Evolutionary conservation across 2,797 vertebrate species (phyloP).

Genomic region (Acanthiza pusilla): DNA sequence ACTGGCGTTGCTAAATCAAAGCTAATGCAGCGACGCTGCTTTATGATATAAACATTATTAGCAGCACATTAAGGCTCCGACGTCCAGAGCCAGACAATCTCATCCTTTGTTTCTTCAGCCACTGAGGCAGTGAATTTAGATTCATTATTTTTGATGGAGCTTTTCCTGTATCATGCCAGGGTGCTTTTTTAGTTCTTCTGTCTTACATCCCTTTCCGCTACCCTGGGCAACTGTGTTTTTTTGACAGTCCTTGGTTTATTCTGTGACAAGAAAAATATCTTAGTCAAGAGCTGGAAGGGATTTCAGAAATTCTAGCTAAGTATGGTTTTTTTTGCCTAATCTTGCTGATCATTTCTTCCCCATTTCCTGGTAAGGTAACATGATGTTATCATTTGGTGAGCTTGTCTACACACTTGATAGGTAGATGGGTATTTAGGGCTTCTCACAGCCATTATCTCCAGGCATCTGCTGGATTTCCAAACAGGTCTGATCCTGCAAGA

Average conservation of each 20-base stretch:
- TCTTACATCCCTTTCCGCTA: neutral
- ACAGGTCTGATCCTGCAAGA: neutral
- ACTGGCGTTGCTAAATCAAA: neutral
- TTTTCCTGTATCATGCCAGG: constrained; percentile 18
- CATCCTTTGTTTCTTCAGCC: constrained; percentile 31
- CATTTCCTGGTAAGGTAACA: neutral
- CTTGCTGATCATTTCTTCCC: neutral
- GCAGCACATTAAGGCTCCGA: constrained; percentile 11
- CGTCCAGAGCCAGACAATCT: neutral
- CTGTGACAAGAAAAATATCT: neutral
- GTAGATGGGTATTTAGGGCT: neutral
- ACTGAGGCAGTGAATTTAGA: neutral
- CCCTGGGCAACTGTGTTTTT: constrained; percentile 1
- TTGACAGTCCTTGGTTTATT: neutral
- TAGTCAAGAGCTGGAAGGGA: neutral
- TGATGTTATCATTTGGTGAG: neutral
- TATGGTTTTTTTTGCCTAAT: neutral
- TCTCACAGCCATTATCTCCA: neutral
- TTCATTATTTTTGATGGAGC: constrained; percentile 2
- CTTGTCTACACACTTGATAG: neutral
- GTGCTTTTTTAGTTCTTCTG: neutral
- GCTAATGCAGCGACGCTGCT: neutral
- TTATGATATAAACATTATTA: constrained; percentile 18
- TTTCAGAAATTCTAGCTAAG: neutral
- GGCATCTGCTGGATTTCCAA: neutral